Conservation (phyloP, 2,888 invertebrate species). For the Ptycholaimellus sp. region DNA sequence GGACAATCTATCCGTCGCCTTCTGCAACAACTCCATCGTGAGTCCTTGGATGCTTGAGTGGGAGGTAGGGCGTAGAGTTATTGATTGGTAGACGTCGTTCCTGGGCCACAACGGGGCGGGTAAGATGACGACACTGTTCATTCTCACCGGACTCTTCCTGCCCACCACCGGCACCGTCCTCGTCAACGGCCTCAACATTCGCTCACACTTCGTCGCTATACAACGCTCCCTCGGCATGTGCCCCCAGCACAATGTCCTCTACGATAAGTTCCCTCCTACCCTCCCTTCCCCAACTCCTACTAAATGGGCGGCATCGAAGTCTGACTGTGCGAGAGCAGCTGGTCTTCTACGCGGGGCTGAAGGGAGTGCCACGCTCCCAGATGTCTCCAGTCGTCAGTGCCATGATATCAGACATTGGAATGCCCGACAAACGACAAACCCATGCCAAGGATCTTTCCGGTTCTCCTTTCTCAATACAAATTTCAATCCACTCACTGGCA, state of each 20-base stretch:
- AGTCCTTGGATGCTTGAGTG: no score
- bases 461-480: no score
- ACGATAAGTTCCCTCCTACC: no score
- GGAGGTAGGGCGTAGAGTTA: no score
- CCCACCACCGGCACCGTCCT: conserved; percentile 31
- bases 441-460: conserved; percentile 32
- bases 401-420: conserved; percentile 39
- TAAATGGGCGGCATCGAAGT: no score
- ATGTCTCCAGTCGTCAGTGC: conserved; percentile 35
- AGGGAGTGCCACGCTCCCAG: conserved; percentile 24
- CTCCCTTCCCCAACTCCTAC: no score
- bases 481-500: no score
- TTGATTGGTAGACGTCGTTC: no score
- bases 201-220: conserved; percentile 35
- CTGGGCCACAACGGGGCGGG: conserved; percentile 71
- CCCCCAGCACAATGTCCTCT: conserved; percentile 54
- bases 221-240: conserved; percentile 5
- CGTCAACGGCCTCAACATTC: conserved; percentile 45
- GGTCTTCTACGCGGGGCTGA: conserved; percentile 41
- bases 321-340: conserved; percentile 61
- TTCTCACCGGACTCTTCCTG: conserved; percentile 8
- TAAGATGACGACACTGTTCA: conserved; percentile 55
- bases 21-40: no score
- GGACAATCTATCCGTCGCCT: no score
- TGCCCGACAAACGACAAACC: conserved; percentile 39